Evolutionary conservation across 1,140 invertebrate genomes (phyloP).

Genomic region (Daktulosphaira vitifoliae): DNA sequence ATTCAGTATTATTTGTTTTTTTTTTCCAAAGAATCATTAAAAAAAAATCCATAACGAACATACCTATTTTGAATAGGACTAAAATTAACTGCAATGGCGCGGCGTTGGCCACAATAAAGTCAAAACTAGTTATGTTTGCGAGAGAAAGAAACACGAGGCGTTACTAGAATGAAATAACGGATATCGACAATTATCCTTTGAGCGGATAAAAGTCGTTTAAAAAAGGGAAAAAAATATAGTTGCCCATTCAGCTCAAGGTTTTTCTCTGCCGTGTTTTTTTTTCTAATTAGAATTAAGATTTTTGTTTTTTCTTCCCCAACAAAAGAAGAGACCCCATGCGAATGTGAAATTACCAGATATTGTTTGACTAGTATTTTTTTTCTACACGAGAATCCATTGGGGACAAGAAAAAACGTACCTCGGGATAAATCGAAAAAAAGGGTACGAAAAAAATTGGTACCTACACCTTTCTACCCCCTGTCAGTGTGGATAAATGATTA

Average conservation of each 20-base stretch:
- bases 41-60: conserved; percentile 10
- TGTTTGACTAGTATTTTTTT: conserved; percentile 29
- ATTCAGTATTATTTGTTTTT: background rate
- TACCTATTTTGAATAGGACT: conserved; percentile 2
- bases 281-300: conserved; percentile 21
- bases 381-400: conserved; percentile 9
- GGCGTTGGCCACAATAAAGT: background rate
- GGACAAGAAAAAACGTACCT: background rate
- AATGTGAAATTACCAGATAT: conserved; percentile 26
- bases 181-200: background rate
- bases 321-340: conserved; percentile 11
- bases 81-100: background rate
- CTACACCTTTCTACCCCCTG: background rate
- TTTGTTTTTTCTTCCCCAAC: background rate
- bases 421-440: background rate
- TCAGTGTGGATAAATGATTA: conserved; percentile 21
- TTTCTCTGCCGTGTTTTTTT: background rate
- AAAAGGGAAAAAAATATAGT: background rate
- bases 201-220: background rate
- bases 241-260: background rate
- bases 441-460: conserved; percentile 4
- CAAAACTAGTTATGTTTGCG: background rate
- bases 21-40: background rate
- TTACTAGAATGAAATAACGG: too few species aligned
- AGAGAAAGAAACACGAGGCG: background rate